phyloP scores from a whole-genome alignment of 2,797 vertebrate species.

The Xenentodon cancila region DNA sequence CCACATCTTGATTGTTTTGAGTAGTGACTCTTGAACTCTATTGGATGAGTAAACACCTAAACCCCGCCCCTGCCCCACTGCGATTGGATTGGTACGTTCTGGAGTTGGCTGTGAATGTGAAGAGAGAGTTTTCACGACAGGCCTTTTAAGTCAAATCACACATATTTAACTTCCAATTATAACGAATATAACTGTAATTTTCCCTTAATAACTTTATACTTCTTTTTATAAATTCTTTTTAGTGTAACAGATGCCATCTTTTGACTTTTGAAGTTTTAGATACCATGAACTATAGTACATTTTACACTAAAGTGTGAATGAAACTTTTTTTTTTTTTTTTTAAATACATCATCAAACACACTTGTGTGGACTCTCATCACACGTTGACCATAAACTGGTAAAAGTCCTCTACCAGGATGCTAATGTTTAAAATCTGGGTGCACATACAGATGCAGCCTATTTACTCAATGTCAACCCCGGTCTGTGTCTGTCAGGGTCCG shows the following conservation, averaged over 20 bases:
- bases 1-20: too few species aligned
- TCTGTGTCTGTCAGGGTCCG: conserved; percentile 13
- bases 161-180: too few species aligned
- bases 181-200: not conserved
- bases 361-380: not conserved
- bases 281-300: too few species aligned
- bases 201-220: not conserved
- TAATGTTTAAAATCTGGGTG: conserved; percentile 5
- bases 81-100: too few species aligned
- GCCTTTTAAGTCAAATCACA: not conserved
- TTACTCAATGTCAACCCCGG: conserved; percentile 2
- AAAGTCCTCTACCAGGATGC: not conserved
- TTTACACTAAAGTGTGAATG: not conserved
- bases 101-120: not conserved
- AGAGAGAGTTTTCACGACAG: not conserved
- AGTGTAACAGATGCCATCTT: too few species aligned
- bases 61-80: too few species aligned
- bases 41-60: too few species aligned
- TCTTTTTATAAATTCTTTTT: not conserved
- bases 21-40: too few species aligned
- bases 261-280: too few species aligned
- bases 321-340: not conserved
- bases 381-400: not conserved
- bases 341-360: not conserved
- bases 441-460: conserved; percentile 1